Conservation (phyloP, 2,888 invertebrate species). For the Scaptomyza polygonia region DNA sequence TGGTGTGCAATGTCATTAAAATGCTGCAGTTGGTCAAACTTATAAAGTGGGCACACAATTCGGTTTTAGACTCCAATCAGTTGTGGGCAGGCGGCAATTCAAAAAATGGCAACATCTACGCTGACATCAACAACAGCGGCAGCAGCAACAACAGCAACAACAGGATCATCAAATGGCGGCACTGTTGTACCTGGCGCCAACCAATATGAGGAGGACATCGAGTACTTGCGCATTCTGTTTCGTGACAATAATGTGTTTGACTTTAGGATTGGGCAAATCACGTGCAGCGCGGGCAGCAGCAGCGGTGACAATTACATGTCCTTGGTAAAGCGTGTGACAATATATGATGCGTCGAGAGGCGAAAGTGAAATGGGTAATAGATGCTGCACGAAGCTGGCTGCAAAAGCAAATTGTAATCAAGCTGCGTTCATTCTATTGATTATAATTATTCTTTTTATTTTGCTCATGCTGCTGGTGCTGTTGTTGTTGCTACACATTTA, state of each 20-base stretch:
- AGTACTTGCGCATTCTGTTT: slow-evolving; percentile 72
- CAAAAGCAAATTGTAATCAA: slow-evolving; percentile 11
- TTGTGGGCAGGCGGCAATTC: slow-evolving; percentile 1
- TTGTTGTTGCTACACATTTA: slow-evolving; percentile 43
- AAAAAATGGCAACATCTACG: slow-evolving; percentile 24
- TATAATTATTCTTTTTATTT: slow-evolving; percentile 32
- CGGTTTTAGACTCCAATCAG: slow-evolving; percentile 18
- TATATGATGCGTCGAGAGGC: slow-evolving; percentile 50
- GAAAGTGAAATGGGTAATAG: slow-evolving; percentile 34
- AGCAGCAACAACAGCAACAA: slow-evolving; percentile 19
- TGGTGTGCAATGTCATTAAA: slow-evolving; percentile 54
- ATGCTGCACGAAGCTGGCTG: slow-evolving; percentile 6
- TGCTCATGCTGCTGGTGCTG: slow-evolving; percentile 16
- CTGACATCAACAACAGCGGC: slow-evolving; percentile 27
- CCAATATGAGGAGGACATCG: slow-evolving; percentile 74
- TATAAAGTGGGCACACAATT: slow-evolving; percentile 39
- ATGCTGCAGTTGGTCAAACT: slow-evolving; percentile 62
- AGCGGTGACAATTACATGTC: slow-evolving; percentile 84
- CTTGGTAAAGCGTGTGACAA: slow-evolving; percentile 81
- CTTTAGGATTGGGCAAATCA: slow-evolving; percentile 71
- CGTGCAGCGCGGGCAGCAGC: slow-evolving; percentile 80
- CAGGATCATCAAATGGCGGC: slow-evolving; percentile 41
- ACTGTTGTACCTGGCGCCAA: slow-evolving; percentile 33
- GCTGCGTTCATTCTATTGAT: slow-evolving; percentile 54
- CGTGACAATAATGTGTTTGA: slow-evolving; percentile 60